Conservation (phyloP, 2,888 invertebrate genomes). For the Rhagium mordax region DNA sequence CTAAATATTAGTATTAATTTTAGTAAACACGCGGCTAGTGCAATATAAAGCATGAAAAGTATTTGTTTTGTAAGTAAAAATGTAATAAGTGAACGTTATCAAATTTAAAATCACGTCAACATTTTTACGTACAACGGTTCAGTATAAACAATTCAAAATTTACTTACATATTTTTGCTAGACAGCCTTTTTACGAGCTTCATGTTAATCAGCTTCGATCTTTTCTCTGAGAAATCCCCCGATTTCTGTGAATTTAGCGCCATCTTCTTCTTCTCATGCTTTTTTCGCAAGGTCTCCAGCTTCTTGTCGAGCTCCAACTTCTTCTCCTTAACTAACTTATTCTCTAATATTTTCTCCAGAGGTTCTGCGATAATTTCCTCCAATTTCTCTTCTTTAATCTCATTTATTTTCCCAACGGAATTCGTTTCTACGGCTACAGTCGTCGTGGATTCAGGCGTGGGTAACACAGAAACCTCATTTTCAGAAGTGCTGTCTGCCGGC, state of each 20-base stretch:
- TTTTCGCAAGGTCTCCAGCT: conserved; percentile 85
- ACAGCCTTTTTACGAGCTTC: conserved; percentile 82
- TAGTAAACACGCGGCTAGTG: neutral
- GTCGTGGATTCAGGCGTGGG: conserved; percentile 40
- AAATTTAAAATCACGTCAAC: neutral
- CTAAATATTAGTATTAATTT: neutral
- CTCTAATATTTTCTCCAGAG: conserved; percentile 85
- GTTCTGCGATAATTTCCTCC: conserved; percentile 81
- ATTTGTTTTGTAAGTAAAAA: neutral
- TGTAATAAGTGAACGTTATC: neutral
- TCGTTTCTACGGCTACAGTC: conserved; percentile 57
- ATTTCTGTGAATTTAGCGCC: conserved; percentile 74
- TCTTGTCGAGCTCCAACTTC: conserved; percentile 87
- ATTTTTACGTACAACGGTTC: conserved; percentile 7
- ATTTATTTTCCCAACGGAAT: conserved; percentile 61
- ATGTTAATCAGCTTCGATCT: conserved; percentile 83
- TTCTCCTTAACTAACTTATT: conserved; percentile 89
- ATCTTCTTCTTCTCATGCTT: conserved; percentile 86
- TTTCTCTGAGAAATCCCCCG: conserved; percentile 76
- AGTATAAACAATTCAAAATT: neutral
- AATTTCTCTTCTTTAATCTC: conserved; percentile 68
- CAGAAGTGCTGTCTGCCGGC: conserved; percentile 58
- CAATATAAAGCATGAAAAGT: neutral
- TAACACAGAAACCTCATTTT: conserved; percentile 56
- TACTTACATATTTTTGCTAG: conserved; percentile 86